phyloP scores from a whole-genome alignment of 2,888 invertebrate species.

The Coenonympha arcania region DNA sequence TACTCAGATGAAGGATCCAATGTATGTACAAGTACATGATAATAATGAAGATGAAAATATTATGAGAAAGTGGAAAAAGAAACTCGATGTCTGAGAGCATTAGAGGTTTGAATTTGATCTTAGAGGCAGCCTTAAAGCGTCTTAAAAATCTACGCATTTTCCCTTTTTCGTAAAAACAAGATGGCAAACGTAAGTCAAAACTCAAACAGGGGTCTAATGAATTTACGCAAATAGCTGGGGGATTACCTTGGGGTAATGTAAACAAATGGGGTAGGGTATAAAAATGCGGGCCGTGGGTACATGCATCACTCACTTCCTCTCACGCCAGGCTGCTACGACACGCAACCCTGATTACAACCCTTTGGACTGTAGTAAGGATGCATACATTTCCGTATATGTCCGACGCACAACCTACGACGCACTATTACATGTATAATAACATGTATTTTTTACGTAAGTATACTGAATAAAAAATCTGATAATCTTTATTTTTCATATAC shows the following conservation, averaged over 20 bases:
- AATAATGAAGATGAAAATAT: no score
- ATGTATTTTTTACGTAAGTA: no score
- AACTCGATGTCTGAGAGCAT: no score
- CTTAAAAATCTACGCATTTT: neutral
- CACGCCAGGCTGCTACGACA: conserved; percentile 1
- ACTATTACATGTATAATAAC: no score
- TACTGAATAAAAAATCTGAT: no score
- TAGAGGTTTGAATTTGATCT: no score
- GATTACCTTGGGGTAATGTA: conserved; percentile 2
- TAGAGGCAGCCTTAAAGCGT: neutral
- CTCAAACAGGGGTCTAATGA: neutral
- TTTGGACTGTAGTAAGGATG: neutral
- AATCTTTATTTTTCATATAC: no score
- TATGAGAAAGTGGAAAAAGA: no score
- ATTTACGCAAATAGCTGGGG: conserved; percentile 6
- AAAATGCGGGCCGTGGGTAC: conserved; percentile 1
- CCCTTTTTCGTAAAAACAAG: neutral
- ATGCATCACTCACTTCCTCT: conserved; percentile 8
- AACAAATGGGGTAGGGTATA: conserved; percentile 13
- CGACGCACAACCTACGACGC: no score
- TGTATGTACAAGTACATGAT: no score
- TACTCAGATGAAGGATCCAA: no score
- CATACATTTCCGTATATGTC: no score
- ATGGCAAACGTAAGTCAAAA: neutral
- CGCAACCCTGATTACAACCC: conserved; percentile 1